Percentiles rank a stretch among this genome's conserved stretches.
These are phyloP conservation scores for Knipowitschia caucasica DNA, from an alignment of 2,797 vertebrate species.

Conservation along the genomic window DNA sequence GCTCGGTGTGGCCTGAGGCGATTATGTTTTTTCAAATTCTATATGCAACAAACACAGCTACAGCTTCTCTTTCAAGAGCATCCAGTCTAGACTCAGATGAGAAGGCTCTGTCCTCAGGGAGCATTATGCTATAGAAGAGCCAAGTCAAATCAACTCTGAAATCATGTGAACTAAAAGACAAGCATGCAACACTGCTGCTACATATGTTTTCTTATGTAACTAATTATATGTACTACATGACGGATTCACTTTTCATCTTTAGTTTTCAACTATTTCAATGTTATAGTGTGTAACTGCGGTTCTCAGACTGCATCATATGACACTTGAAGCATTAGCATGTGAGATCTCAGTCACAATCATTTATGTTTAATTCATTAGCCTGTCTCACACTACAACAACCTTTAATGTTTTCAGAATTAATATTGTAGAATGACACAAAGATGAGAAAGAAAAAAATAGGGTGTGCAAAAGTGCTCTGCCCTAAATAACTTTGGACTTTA, in stretches of 20 bases:
- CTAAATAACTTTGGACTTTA: conserved; percentile 38
- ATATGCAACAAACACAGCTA: conserved; percentile 16
- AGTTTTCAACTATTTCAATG: background rate
- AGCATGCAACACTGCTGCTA: background rate
- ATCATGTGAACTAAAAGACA: conserved; percentile 12
- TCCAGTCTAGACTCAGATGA: conserved; percentile 34
- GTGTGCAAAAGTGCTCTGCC: conserved; percentile 31
- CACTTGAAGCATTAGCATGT: background rate
- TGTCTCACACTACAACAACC: background rate
- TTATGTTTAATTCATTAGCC: background rate
- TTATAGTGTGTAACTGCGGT: background rate
- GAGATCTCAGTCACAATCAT: background rate
- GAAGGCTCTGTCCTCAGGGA: conserved; percentile 24
- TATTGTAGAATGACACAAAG: conserved; percentile 22
- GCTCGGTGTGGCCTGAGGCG: conserved; percentile 17
- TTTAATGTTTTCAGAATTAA: conserved; percentile 6
- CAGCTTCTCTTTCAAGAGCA: conserved; percentile 31
- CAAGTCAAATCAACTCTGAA: conserved; percentile 13
- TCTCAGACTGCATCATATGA: background rate
- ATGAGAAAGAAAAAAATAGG: conserved; percentile 18
- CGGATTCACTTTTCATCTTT: background rate
- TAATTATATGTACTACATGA: background rate
- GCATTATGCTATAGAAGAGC: conserved; percentile 19
- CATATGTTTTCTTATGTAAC: conserved; percentile 6
- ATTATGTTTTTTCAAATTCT: conserved; percentile 18